Evolutionary conservation across 1,140 invertebrate species (phyloP).

Genomic region (Panagrolaimus sp.): DNA sequence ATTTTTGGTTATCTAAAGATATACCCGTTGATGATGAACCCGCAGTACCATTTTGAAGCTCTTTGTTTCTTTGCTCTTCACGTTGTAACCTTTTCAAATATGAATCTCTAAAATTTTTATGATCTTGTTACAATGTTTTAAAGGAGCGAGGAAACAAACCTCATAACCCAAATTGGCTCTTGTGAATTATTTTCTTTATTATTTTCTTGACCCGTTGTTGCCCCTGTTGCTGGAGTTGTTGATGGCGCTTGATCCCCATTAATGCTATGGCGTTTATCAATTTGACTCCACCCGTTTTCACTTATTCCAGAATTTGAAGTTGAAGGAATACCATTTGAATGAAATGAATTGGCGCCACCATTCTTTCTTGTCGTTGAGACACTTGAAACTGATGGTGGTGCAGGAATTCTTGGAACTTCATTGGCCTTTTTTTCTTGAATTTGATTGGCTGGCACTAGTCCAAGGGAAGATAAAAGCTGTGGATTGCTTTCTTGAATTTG

Average conservation of each 20-base stretch:
- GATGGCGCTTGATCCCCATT: slow-evolving; percentile 13
- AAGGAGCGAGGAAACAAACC: neutral
- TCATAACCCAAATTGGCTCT: slow-evolving; percentile 54
- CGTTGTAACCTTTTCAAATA: slow-evolving; percentile 51
- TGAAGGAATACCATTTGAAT: neutral
- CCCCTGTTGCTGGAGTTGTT: slow-evolving; percentile 14
- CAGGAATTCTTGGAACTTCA: slow-evolving; percentile 15
- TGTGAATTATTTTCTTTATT: slow-evolving; percentile 18
- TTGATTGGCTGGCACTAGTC: slow-evolving; percentile 21
- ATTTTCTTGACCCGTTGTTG: slow-evolving; percentile 3
- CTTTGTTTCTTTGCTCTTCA: slow-evolving; percentile 42
- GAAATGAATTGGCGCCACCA: neutral
- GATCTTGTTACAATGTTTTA: slow-evolving; percentile 5
- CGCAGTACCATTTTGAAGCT: slow-evolving; percentile 8
- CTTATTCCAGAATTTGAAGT: neutral
- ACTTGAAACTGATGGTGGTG: neutral
- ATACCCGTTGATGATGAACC: too few relatives aligned
- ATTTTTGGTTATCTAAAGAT: too few relatives aligned
- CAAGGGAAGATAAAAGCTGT: slow-evolving; percentile 24
- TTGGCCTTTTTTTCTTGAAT: slow-evolving; percentile 16
- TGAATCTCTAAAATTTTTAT: slow-evolving; percentile 35
- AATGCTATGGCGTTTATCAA: neutral
- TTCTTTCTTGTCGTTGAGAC: neutral
- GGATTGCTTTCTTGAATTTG: slow-evolving; percentile 49
- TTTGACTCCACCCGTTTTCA: slow-evolving; percentile 17